Evolutionary conservation across 2,113 vertebrate species (phyloP).

Genomic region (Gracilinanus agilis): DNA sequence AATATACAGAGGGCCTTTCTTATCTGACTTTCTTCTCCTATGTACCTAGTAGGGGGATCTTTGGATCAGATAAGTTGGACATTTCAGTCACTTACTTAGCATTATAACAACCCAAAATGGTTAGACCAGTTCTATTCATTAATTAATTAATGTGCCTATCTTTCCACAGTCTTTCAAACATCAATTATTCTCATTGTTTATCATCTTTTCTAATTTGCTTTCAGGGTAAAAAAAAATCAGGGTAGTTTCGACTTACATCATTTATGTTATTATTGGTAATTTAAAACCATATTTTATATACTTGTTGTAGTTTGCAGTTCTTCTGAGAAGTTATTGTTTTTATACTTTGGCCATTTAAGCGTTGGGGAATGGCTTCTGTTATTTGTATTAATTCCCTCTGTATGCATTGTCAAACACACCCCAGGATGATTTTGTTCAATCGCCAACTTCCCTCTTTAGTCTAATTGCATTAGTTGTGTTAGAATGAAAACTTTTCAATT

Average conservation of each 20-base stretch:
- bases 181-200: not conserved
- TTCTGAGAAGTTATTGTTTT: not conserved
- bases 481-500: not conserved
- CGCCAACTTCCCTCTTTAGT: not conserved
- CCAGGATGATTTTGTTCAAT: not conserved
- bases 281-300: not conserved
- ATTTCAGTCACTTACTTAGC: not conserved
- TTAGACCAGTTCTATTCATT: not conserved
- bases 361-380: not conserved
- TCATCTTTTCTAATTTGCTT: not conserved
- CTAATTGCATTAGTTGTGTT: not conserved
- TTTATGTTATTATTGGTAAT: not conserved
- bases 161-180: not conserved
- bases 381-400: not conserved
- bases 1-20: not conserved
- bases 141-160: not conserved
- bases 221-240: not conserved
- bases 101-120: not conserved
- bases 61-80: not conserved
- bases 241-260: not conserved
- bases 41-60: not conserved
- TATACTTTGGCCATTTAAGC: not conserved
- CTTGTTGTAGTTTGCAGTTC: not conserved
- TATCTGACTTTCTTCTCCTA: not conserved
- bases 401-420: not conserved